These are phyloP conservation scores for Gymnogyps californianus DNA, from an alignment of 2,113 vertebrate genomes.

Conservation along the genomic window DNA sequence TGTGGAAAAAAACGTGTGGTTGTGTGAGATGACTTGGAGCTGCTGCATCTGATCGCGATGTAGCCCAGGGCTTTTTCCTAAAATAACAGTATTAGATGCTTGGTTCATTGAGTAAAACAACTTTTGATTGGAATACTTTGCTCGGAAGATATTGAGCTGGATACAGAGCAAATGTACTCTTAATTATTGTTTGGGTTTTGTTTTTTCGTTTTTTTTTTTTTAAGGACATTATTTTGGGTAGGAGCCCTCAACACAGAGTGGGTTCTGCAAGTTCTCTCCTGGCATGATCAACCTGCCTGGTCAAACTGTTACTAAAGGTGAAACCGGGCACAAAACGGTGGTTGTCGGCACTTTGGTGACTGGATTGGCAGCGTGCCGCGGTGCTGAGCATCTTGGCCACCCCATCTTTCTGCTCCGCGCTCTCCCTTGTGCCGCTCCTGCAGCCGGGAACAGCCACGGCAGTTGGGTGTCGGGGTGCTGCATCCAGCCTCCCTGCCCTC, in stretches of 20 bases:
- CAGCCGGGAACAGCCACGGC: not conserved
- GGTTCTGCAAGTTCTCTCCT: not conserved
- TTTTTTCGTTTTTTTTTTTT: too few species aligned
- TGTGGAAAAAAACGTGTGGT: slow-evolving; percentile 53
- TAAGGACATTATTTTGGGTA: not conserved
- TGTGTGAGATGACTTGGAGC: not conserved
- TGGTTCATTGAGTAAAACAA: not conserved
- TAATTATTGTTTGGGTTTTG: not conserved
- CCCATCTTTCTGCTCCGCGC: accelerated
- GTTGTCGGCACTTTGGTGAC: too few species aligned
- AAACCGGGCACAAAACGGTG: accelerated
- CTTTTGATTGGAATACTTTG: not conserved
- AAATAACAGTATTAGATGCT: not conserved
- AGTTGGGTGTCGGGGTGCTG: accelerated
- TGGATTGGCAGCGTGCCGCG: not conserved
- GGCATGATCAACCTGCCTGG: accelerated
- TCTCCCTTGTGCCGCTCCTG: not conserved
- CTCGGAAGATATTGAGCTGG: not conserved
- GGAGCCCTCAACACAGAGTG: not conserved
- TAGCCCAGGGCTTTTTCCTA: not conserved
- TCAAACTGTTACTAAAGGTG: not conserved
- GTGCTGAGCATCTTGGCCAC: not conserved
- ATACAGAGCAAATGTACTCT: not conserved
- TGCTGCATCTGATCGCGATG: not conserved
- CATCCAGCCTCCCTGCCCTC: not conserved